phyloP scores from a whole-genome alignment of 30 jellyfish, hydroid and myxozoan species.

The Rhopilema esculentum region DNA sequence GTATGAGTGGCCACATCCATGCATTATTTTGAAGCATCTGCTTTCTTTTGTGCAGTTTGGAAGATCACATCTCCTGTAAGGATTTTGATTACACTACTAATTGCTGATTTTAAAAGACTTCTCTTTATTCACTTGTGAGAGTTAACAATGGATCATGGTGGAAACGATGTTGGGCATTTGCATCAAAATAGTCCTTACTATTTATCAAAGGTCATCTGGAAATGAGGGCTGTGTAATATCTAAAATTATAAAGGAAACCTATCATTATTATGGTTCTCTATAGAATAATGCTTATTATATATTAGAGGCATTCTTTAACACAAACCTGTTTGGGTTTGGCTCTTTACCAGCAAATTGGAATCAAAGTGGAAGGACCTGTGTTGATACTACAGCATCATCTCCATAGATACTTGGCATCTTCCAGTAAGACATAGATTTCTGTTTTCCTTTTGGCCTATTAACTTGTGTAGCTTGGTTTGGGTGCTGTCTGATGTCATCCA shows the following conservation, averaged over 20 bases:
- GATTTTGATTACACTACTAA: background rate
- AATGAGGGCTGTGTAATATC: background rate
- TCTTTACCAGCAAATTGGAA: slow-evolving; percentile 30
- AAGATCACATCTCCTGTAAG: slow-evolving; percentile 41
- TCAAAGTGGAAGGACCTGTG: slow-evolving; percentile 50
- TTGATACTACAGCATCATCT: slow-evolving; percentile 33
- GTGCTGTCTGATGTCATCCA: slow-evolving; percentile 6
- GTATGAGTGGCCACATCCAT: slow-evolving; percentile 26
- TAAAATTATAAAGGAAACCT: background rate
- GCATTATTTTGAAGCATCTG: background rate
- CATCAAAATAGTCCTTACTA: background rate
- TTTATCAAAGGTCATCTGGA: background rate
- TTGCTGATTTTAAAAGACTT: background rate
- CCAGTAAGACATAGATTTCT: slow-evolving; percentile 20
- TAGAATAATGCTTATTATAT: background rate
- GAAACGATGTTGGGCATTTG: background rate
- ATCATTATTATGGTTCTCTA: background rate
- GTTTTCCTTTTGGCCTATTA: slow-evolving; percentile 20
- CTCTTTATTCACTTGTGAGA: background rate
- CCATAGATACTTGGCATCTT: slow-evolving; percentile 30
- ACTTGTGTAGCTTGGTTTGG: slow-evolving; percentile 17
- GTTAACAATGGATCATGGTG: background rate
- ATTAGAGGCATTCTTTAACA: background rate
- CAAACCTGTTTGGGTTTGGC: slow-evolving; percentile 31
- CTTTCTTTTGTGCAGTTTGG: background rate